Evolutionary conservation across 2,888 invertebrate species (phyloP).

Genomic region (Iselma pallidipennis): DNA sequence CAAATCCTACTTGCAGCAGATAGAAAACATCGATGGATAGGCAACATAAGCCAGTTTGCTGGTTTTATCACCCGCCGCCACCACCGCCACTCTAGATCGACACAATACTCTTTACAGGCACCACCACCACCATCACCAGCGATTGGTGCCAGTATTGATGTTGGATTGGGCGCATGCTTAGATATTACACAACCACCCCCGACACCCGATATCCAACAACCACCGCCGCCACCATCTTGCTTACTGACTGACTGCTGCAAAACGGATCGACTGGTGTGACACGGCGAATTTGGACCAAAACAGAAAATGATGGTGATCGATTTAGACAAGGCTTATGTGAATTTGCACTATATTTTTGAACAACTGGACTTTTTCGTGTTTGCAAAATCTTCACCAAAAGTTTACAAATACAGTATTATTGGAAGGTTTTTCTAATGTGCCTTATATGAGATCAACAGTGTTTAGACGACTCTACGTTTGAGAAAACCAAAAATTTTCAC

Average conservation of each 20-base stretch:
- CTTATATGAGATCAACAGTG: too few relatives aligned
- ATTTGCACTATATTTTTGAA: too few relatives aligned
- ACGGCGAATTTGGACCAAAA: background rate
- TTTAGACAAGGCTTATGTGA: too few relatives aligned
- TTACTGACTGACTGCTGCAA: background rate
- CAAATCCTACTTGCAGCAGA: background rate
- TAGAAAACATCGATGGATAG: background rate
- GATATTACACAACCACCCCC: constrained; percentile 8
- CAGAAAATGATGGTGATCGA: background rate
- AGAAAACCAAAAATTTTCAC: too few relatives aligned
- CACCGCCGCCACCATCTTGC: constrained; percentile 1
- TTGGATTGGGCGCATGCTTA: constrained; percentile 38
- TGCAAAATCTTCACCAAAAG: too few relatives aligned
- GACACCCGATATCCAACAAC: constrained; percentile 7
- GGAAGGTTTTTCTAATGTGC: too few relatives aligned
- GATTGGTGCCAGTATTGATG: constrained; percentile 51
- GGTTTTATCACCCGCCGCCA: background rate
- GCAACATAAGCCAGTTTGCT: background rate
- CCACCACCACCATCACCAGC: constrained; percentile 20
- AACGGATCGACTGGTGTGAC: background rate
- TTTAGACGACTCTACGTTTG: too few relatives aligned
- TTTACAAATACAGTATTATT: too few relatives aligned
- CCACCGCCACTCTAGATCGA: background rate
- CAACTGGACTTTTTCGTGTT: too few relatives aligned
- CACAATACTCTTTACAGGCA: constrained; percentile 32